Base-by-base conservation (phyloP, 2,888 invertebrate genomes). In the Cheilosia impressa region DNA sequence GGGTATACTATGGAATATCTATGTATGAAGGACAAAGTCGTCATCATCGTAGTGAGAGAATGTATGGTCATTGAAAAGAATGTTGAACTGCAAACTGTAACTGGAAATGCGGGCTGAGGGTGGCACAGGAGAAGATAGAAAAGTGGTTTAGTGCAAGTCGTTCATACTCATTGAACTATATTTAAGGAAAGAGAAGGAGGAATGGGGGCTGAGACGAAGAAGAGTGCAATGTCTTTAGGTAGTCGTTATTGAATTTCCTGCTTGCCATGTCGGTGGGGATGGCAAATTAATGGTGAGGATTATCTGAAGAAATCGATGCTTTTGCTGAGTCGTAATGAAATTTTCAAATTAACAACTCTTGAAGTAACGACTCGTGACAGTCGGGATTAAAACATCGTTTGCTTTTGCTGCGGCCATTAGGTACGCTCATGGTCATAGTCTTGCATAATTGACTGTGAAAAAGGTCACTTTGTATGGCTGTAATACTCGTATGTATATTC, bases 21-120 rank as follows among this genome's bases (percentile, higher is more conserved):
- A 2, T 17, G 9, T 47, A 47, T 6, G 2, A n/a, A 57, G 7
- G 31, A 27, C 10, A 6, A 9, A 41, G 34, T 58, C 17, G 43
- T 34, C 27, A 6, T 55, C 43, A 15, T 38, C n/a, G 41, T 24
- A 66, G 53, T 55, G 62, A 62, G 41, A 60, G 62, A 57, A 58
- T 79, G 69, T 69, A 69, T 65, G 69, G 79, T 69, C 79, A 75
- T 79, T 79, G 73, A 75, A 79, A 79, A 84, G 84, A 65, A 60
- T 80, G 69, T 80, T 84, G 83, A 84, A 84, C 83, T 79, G 63
- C 55, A 50, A 19, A 27, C 45, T 34, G 22, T 24, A 55, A 58
- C 19, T 58, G 50, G 24, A 31, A n/a, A 43, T 41, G 58, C 4
- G 31, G 7, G 24, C 3, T 60, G 31, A 47, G 9, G n/a, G 45